These are phyloP conservation scores for Colletes gigas DNA, from an alignment of 1,140 invertebrate species.

Conservation along the genomic window DNA sequence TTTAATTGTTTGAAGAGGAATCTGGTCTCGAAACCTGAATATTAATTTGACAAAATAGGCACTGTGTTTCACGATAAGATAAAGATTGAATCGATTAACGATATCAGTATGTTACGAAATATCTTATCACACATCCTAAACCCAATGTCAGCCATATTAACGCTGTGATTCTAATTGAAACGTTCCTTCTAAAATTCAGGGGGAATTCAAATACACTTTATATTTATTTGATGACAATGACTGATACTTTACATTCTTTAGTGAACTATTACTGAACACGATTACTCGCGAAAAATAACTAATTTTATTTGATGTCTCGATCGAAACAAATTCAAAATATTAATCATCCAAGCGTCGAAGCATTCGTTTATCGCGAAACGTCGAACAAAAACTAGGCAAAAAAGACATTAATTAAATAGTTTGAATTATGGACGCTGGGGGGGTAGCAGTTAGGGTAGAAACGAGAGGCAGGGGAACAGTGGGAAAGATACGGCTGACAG, in stretches of 20 bases:
- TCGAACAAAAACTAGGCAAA: conserved; percentile 21
- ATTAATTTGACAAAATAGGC: neutral
- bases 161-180: too few species aligned
- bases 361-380: conserved; percentile 9
- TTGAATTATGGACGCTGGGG: conserved; percentile 68
- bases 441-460: conserved; percentile 30
- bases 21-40: neutral
- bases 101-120: conserved; percentile 26
- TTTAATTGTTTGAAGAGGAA: neutral
- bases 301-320: too few species aligned
- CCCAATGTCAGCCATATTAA: too few species aligned
- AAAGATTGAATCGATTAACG: conserved; percentile 26
- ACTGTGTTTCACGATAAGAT: conserved; percentile 28
- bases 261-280: too few species aligned
- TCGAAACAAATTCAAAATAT: too few species aligned
- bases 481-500: conserved; percentile 73
- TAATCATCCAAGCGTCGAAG: too few species aligned
- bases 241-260: too few species aligned
- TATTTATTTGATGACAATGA: too few species aligned
- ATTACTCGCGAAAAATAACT: too few species aligned
- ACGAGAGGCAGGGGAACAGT: conserved; percentile 49
- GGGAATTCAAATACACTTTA: too few species aligned
- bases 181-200: too few species aligned
- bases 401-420: conserved; percentile 75
- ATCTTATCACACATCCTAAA: neutral